These are phyloP conservation scores for Anomalospiza imberbis DNA, from an alignment of 2,797 vertebrate genomes.

Conservation along the genomic window DNA sequence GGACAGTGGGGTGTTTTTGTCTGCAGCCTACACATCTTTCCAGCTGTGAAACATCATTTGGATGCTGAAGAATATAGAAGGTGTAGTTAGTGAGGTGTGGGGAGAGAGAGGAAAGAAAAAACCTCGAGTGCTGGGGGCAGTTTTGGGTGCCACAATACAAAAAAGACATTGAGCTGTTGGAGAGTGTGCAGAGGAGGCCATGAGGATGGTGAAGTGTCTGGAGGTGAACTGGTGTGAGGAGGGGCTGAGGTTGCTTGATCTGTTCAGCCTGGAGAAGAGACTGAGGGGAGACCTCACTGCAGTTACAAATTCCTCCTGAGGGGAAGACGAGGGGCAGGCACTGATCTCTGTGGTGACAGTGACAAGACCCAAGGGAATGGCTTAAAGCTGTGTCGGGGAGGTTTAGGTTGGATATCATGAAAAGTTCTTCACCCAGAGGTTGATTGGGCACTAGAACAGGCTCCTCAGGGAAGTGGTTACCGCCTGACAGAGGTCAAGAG, in stretches of 20 bases:
- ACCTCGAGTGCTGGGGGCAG: not conserved
- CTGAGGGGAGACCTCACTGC: not conserved
- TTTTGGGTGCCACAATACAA: not conserved
- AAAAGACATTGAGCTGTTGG: not conserved
- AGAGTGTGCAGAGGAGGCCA: not conserved
- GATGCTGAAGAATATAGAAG: not conserved
- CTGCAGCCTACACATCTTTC: not conserved
- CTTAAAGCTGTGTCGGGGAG: rapidly evolving
- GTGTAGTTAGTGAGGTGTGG: not conserved
- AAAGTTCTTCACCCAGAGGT: not conserved
- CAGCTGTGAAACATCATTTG: not conserved
- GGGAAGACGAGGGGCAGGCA: not conserved
- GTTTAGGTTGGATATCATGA: not conserved
- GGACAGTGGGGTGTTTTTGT: not conserved
- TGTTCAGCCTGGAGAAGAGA: not conserved
- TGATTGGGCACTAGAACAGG: not conserved
- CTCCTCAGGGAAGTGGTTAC: not conserved
- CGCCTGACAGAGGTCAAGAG: not conserved
- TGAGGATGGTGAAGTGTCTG: not conserved
- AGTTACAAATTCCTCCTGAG: not conserved
- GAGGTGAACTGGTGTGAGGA: not conserved
- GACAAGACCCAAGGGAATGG: rapidly evolving
- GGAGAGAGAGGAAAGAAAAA: not conserved
- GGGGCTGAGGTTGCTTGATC: not conserved
- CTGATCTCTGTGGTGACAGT: too few species aligned